Base-by-base conservation (phyloP, 1,140 invertebrate genomes). In the Bombus difficillimus region DNA sequence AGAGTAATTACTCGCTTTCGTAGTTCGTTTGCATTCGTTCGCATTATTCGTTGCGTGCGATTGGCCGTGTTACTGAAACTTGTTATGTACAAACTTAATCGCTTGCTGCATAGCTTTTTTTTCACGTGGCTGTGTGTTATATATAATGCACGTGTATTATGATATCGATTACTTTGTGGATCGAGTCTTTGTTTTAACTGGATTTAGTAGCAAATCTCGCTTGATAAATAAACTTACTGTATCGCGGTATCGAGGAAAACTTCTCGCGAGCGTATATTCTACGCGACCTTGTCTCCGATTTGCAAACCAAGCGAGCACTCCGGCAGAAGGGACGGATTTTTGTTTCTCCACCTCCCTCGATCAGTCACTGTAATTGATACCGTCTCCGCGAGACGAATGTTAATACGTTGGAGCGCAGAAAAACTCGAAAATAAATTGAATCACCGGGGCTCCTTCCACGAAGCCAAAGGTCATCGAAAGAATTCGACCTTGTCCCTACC, bases 351-450 rank as follows among this genome's bases (percentile, higher is more conserved):
- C 37, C 53, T 74, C 22, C 53, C n/a, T 73, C 80, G 71, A 74
- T 74, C 80, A 82, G 80, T 82, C 80, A 75, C 80, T 82, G 80
- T 82, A 82, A 82, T 82, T 82, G 80, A 39, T 82, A 82, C 47
- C 53, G 53, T 47, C 80, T 72, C 41, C 53, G 39, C 71, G 69
- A 82, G 71, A 82, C 71, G 80, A 82, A 82, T 81, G 80, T 74
- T 81, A 81, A 81, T 81, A 81, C 53, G 37, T 18, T 41, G 22
- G n/a, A 34, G 69, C 22, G n/a, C 2, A 74, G 53, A 82, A 81
- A 82, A 81, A 47, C 37, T 59, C 39, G 71, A 64, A 59, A 59
- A 82, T 53, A 82, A 82, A 75, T 82, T 74, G 71, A 82, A 82
- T 82, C 80, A 82, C 53, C 71, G 53, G 69, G 32, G 39, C 32